Base-by-base conservation (phyloP, 2,888 invertebrate genomes). In the Drosophila falleni region DNA sequence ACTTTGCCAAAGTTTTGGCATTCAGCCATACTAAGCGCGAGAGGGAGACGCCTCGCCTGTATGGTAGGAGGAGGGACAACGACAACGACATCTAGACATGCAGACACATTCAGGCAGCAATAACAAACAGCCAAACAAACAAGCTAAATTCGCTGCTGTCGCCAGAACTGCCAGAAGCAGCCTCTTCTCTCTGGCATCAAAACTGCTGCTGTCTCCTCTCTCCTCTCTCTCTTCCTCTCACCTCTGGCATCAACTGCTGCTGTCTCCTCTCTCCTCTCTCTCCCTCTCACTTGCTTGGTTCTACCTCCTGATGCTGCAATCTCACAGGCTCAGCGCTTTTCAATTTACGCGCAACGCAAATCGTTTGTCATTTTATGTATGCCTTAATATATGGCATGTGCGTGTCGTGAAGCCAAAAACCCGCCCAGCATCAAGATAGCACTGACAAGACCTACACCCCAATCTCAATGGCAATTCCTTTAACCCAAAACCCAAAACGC, bases 1-100 rank as follows among this genome's bases (percentile, higher is more conserved):
- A 87, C 89, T 87, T 87, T 88, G 77, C 75, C 74, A 87, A 89
- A 89, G 87, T 87, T 87, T 87, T 87, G 83, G 83, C 83, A 83
- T 80, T 73, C 83, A 83, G 83, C 83, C 82, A 80, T 56, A 16
- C 50, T 56, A 39, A 49, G 63, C 29, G 54, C 39, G 16, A 35
- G 37, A n/a, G 23, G 19, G 51, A 29, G 54, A 16, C 29, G 54
- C 19, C 46, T 13, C 29, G 13, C 5, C 44, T n/a, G 23, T 9
- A 33, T 10, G n/a, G 13, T 23, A 3, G 23, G 9, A 8, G n/a
- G 26, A 2, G 9, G 37, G 58, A 10, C 33, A 41, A 10, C 23
- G 37, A 49, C 10, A 42, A 23, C 5, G 42, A 44, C 42, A 44
- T 42, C 42, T 42, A 56, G 70, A 47, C 64, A 64, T 49, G 47